Base-by-base conservation (phyloP, 2,888 invertebrate species). In the Odontomyia ornata region DNA sequence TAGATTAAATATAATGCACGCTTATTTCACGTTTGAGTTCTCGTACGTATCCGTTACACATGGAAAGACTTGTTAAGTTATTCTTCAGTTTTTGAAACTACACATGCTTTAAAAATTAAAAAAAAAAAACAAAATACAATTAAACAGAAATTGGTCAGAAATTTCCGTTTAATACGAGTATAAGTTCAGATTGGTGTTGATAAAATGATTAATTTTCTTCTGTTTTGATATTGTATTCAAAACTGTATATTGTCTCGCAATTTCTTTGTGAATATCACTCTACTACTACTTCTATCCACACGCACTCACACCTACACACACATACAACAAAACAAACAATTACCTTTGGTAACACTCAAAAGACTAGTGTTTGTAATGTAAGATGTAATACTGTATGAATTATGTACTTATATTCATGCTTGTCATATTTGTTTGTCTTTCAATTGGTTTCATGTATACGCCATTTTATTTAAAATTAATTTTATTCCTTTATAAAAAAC, bases 201-300 rank as follows among this genome's bases (percentile, higher is more conserved):
- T 71, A 71, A 73, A 73, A 23, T 57, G 27, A 71, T 69, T 69
- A 18, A 60, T 67, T 67, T 36, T 67, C 27, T 47, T 69, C 5
- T 18, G 30, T 30, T 46, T 73, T 30, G 18, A 18, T n/a, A n/a
- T 43, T 43, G 25, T 69, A 23, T 69, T 47, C 69, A 69, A 43
- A 72, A 56, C 27, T 72, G 36, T 30, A 30, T 56, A 72, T 72
- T 72, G 71, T 72, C 52, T 69, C 71, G 71, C 56, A 56, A 52
- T 72, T 72, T 72, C 27, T 52, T 72, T 72, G 71, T 72, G 52
- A 72, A 72, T 72, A 72, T 72, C 52, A 72, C 69, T 69, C 21
- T 69, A 47, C 21, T 69, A 69, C 36, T 36, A 36, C 36, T 3
- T 9, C 36, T 36, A 3, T 36, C 36, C 9, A 36, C 36, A 36